phyloP scores from a whole-genome alignment of 2,888 invertebrate genomes.

The Ennomos erosarius region DNA sequence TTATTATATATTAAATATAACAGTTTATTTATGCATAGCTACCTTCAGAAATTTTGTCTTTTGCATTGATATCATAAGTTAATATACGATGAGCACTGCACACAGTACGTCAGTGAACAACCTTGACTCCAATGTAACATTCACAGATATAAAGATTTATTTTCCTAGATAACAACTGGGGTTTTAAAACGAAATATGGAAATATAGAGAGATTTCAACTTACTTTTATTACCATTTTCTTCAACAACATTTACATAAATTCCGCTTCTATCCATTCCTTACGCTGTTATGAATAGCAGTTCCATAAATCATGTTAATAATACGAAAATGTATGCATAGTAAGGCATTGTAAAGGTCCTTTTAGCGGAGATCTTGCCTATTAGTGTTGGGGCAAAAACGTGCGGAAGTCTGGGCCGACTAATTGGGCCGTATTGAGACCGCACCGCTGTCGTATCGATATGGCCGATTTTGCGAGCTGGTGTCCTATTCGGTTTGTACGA shows the following conservation, averaged over 20 bases:
- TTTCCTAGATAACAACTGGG: conserved; percentile 36
- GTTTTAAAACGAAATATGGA: conserved; percentile 29
- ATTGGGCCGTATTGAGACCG: conserved; percentile 78
- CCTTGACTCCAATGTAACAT: conserved; percentile 9
- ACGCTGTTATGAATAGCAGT: conserved; percentile 42
- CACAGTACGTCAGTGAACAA: conserved; percentile 2
- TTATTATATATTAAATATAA: no score
- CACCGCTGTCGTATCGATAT: conserved; percentile 61
- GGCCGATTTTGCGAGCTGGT: conserved; percentile 52
- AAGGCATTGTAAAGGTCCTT: conserved; percentile 59
- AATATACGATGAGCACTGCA: background rate
- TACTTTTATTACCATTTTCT: conserved; percentile 42
- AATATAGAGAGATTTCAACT: conserved; percentile 28
- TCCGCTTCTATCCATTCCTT: conserved; percentile 38
- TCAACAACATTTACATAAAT: conserved; percentile 38
- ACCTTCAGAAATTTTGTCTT: no score
- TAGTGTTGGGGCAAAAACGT: conserved; percentile 79
- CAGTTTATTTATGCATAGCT: no score
- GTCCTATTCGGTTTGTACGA: conserved; percentile 40
- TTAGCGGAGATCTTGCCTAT: conserved; percentile 70
- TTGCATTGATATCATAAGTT: no score
- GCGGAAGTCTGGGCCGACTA: conserved; percentile 78
- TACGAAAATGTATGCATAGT: conserved; percentile 33
- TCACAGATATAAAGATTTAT: conserved; percentile 19
- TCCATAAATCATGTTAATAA: conserved; percentile 45